A percentile compares a stretch with the other conserved stretches of the same genome.
phyloP scores from a whole-genome alignment of 1,140 invertebrate genomes.

The Capitella teleta region DNA sequence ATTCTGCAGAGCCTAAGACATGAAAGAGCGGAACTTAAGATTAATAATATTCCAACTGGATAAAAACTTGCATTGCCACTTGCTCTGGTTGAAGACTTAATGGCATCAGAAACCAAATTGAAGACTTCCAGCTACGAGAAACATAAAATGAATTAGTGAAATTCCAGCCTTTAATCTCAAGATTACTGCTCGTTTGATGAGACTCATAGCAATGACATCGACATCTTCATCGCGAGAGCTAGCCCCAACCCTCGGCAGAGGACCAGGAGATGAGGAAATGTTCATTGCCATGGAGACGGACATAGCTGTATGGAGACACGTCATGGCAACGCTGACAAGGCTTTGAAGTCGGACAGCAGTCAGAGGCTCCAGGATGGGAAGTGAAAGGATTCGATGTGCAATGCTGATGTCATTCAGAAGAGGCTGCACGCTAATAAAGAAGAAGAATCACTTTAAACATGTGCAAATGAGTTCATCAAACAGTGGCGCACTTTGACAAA shows the following conservation, averaged over 20 bases:
- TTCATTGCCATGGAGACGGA: conserved; percentile 53
- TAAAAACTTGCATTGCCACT: conserved; percentile 63
- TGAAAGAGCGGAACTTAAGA: not conserved
- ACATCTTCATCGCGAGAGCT: not conserved
- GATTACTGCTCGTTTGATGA: not conserved
- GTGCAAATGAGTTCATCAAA: not conserved
- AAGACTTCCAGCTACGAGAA: conserved; percentile 59
- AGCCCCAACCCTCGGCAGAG: not conserved
- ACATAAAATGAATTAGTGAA: not conserved
- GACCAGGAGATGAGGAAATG: not conserved
- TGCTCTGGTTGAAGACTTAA: conserved; percentile 71
- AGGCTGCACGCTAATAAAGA: conserved; percentile 54
- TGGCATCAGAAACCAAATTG: conserved; percentile 62
- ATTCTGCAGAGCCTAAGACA: conserved; percentile 57
- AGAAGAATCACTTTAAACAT: not conserved
- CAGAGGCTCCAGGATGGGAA: conserved; percentile 77
- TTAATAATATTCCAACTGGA: not conserved
- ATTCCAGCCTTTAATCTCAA: not conserved
- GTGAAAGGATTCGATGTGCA: conserved; percentile 64
- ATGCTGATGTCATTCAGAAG: conserved; percentile 72
- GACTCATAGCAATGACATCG: not conserved
- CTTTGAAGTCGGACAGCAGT: conserved; percentile 67
- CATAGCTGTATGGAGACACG: conserved; percentile 67
- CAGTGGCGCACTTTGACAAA: conserved; percentile 26
- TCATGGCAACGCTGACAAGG: conserved; percentile 61